phyloP scores from a whole-genome alignment of 2,797 vertebrate genomes.

The Oryzias sinensis region DNA sequence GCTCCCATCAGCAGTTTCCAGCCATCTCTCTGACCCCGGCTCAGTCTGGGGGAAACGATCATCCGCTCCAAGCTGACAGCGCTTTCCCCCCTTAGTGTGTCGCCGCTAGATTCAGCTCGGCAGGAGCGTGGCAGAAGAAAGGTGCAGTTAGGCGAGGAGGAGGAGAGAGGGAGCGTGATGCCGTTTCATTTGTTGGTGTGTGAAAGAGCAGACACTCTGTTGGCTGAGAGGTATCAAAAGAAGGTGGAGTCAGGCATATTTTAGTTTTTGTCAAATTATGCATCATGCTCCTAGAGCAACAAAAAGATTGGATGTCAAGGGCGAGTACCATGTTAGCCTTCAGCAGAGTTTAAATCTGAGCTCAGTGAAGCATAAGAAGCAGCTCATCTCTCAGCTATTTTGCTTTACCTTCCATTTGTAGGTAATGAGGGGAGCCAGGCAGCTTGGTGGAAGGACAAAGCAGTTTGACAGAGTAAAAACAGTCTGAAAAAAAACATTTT shows the following conservation, averaged over 20 bases:
- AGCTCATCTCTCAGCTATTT: too few relatives aligned
- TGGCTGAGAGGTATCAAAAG: not conserved
- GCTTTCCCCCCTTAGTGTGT: not conserved
- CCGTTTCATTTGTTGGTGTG: constrained; percentile 6
- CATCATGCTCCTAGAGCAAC: too few relatives aligned
- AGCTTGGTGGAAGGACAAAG: too few relatives aligned
- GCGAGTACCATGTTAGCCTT: too few relatives aligned
- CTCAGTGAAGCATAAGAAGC: too few relatives aligned
- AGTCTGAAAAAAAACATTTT: too few relatives aligned
- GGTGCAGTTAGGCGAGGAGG: not conserved
- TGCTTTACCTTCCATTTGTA: too few relatives aligned
- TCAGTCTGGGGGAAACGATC: not conserved
- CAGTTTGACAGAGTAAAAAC: too few relatives aligned
- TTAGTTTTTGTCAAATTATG: not conserved
- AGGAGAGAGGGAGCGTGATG: not conserved
- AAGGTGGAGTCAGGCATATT: not conserved
- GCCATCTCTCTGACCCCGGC: constrained; percentile 16
- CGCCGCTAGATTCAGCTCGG: too few relatives aligned
- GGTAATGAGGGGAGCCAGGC: too few relatives aligned
- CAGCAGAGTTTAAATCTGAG: too few relatives aligned
- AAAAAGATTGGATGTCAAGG: too few relatives aligned
- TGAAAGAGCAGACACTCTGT: not conserved
- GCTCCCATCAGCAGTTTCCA: constrained; percentile 2
- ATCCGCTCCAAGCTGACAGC: not conserved
- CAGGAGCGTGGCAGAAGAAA: not conserved